Conservation (phyloP, 2,888 invertebrate species). For the Pandemis corylana region DNA sequence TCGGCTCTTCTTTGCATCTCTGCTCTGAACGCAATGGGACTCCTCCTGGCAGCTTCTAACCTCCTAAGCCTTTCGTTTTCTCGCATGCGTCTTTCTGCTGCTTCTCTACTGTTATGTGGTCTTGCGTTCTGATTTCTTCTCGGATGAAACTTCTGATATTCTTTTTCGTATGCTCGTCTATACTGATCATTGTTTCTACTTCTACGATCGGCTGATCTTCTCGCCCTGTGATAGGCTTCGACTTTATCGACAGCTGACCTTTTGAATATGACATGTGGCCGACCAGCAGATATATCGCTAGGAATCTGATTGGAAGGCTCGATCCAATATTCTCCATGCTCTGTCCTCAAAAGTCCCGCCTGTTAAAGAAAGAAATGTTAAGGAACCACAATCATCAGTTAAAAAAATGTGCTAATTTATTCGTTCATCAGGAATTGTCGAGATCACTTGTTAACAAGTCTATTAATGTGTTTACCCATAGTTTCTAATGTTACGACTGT, state of each 20-base stretch:
- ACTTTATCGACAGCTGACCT: constrained; percentile 86
- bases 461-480: not conserved
- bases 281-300: constrained; percentile 66
- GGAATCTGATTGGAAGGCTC: constrained; percentile 87
- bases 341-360: constrained; percentile 88
- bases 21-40: constrained; percentile 73
- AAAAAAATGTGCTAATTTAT: no score
- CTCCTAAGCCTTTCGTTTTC: constrained; percentile 66
- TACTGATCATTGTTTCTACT: constrained; percentile 58
- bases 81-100: constrained; percentile 72
- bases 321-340: constrained; percentile 88
- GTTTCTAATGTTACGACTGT: not conserved
- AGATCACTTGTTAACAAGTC: not conserved
- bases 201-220: constrained; percentile 63
- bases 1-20: constrained; percentile 66
- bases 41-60: constrained; percentile 70
- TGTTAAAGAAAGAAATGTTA: constrained; percentile 60
- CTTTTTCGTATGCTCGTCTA: constrained; percentile 75
- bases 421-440: not conserved
- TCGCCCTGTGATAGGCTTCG: constrained; percentile 70
- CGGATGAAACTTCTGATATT: constrained; percentile 72
- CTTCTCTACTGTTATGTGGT: constrained; percentile 86
- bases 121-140: constrained; percentile 71
- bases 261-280: constrained; percentile 88
- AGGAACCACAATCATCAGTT: not conserved